A percentile compares a stretch with the other conserved stretches of the same genome.
Conservation (phyloP, 2,888 invertebrate genomes). For the Sthenelais limicola region DNA sequence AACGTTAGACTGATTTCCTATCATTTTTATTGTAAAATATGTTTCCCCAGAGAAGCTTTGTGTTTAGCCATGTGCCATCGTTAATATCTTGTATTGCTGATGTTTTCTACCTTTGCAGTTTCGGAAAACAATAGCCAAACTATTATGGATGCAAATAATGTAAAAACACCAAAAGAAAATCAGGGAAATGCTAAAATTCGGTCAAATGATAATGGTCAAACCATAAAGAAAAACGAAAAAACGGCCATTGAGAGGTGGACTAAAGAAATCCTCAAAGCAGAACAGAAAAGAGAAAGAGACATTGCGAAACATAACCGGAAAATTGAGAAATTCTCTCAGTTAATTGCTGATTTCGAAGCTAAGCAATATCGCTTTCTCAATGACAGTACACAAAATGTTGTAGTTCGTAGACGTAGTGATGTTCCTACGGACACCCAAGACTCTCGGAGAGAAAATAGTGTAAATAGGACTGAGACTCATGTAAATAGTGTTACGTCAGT, state of each 20-base stretch:
- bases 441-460: too few relatives aligned
- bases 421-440: too few relatives aligned
- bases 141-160: slow-evolving; percentile 17
- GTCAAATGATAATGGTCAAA: neutral
- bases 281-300: slow-evolving; percentile 7
- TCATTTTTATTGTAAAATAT: too few relatives aligned
- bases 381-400: neutral
- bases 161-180: slow-evolving; percentile 11
- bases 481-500: too few relatives aligned
- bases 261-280: slow-evolving; percentile 6
- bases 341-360: slow-evolving; percentile 9
- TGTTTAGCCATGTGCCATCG: too few relatives aligned
- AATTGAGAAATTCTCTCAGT: slow-evolving; percentile 3
- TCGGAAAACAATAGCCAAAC: slow-evolving; percentile 30
- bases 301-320: slow-evolving; percentile 16
- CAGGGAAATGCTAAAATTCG: neutral
- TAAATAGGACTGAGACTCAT: too few relatives aligned
- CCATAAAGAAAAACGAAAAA: neutral
- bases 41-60: too few relatives aligned
- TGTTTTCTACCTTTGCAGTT: slow-evolving; percentile 23
- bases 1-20: too few relatives aligned
- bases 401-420: too few relatives aligned
- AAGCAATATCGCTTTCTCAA: neutral
- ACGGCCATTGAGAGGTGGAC: neutral
- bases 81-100: too few relatives aligned